Base-by-base conservation (phyloP, 2,113 vertebrate genomes). In the Speoplatyrhinus poulsoni region DNA sequence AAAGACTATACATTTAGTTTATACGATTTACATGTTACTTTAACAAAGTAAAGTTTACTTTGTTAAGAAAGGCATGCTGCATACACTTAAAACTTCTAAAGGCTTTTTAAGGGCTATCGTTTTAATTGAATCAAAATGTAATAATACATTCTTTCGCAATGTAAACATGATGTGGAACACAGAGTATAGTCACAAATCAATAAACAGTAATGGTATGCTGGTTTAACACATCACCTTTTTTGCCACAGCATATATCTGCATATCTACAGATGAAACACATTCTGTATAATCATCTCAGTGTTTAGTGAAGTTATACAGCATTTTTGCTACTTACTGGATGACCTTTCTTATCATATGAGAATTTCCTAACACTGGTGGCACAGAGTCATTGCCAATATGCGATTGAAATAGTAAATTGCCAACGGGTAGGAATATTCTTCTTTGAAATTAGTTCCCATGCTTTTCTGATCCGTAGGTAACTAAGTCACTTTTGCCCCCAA, bases 281-380 rank as follows among this genome's bases (percentile, higher is more conserved):
- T 49, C 32, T 17, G 46, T 67, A 75, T 87, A 80, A 87, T 87
- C 52, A 73, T 63, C 59, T 33, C 32, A 41, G 36, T 74, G 62
- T 70, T 65, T 67, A 26, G 41, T 71, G 67, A 80, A 71, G 65
- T 33, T 19, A 1, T 46, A 73, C 69, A 33, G 72, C 12, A 1
- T 76, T 65, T 82, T 36, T 60, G 54, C 13, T 33, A 72, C 65
- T 74, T 53, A 77, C 59, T 56, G 8, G 46, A 9, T 26, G 59
- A 76, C 66, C 84, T 63, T 67, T 8, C 47, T 72, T 67, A 82
- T 85, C 79, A 70, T 46, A 71, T 61, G 81, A 77, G 72, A 65
- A 60, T 83, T 82, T 85, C 75, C 84, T 85, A 85, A 70, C 74
- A 65, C 32, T 19, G 8, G 70, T 57, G 53, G 19, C 69, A 41